Percentiles rank a stretch among this genome's conserved stretches.
These are phyloP conservation scores for Drosophila maculinotata DNA, from an alignment of 2,888 invertebrate species.

Conservation along the genomic window DNA sequence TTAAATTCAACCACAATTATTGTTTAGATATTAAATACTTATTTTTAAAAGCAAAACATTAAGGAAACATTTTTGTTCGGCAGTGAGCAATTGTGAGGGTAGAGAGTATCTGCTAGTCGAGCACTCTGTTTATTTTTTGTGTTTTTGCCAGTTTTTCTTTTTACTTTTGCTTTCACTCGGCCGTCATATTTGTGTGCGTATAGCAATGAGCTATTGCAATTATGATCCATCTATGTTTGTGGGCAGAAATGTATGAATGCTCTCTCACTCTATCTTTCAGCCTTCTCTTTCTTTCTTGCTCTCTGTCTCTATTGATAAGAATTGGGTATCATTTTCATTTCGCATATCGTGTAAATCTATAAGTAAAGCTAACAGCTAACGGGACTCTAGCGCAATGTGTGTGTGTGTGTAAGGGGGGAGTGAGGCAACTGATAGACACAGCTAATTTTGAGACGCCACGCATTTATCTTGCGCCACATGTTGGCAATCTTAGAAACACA, in stretches of 20 bases:
- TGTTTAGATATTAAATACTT: too few species aligned
- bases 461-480: conserved; percentile 66
- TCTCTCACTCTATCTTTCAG: background rate
- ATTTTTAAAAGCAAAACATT: too few species aligned
- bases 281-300: background rate
- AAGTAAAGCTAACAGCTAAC: conserved; percentile 19
- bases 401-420: background rate
- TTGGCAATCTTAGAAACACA: conserved; percentile 38
- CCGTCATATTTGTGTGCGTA: conserved; percentile 1
- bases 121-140: background rate
- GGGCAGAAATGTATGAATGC: background rate
- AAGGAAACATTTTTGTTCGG: too few species aligned
- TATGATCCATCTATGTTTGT: background rate
- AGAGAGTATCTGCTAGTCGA: conserved; percentile 13
- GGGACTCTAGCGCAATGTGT: conserved; percentile 4
- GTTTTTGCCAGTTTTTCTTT: conserved; percentile 14
- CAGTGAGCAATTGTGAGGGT: too few species aligned
- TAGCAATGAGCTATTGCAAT: conserved; percentile 36
- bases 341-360: conserved; percentile 35
- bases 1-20: too few species aligned
- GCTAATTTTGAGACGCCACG: conserved; percentile 54
- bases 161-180: conserved; percentile 25
- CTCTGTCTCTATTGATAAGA: background rate
- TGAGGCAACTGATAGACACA: conserved; percentile 36
- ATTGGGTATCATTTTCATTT: conserved; percentile 31